Evolutionary conservation across 2,888 invertebrate genomes (phyloP), one percentile per base, ranked within the genome.

Genomic region (Agrilus cyanescens): DNA sequence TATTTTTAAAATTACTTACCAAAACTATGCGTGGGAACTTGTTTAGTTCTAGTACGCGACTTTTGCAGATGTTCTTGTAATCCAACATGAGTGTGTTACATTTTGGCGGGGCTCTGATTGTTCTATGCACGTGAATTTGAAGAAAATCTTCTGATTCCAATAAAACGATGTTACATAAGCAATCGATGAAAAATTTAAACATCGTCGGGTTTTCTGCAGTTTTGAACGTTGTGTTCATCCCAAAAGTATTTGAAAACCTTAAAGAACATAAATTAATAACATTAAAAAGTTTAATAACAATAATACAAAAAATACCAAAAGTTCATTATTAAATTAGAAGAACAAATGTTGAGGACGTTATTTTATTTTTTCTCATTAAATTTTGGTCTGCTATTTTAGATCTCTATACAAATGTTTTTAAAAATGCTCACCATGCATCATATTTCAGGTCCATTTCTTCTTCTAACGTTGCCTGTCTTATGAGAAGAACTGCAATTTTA

Each of bases 221-320:
- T 34, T 43, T 45, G 32, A 41, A 45, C n/a, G 37, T 43, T 33
- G 37, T 33, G 14, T 41, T 40, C 10, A 15, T 13, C n/a, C 47
- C 47, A 42, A 47, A 45, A 16, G 38, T 47, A 4, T 8, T 18
- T 13, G 45, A 38, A 37, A 43, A 45, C 47, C 47, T 47, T 25
- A 4, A 10, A 2, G 10, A 25, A 25, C 8, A 25, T 8, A 25
- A 10, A 25, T 10, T 10, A 25, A 25, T 25, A 10, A 25, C 2
- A 10, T 10, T 20, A 20, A 20, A 20, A 20, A 20, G 7, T 2
- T 20, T n/a, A n/a, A n/a, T n/a, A n/a, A n/a, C n/a, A n/a, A n/a
- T n/a, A n/a, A n/a, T n/a, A n/a, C n/a, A n/a, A n/a, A n/a, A n/a
- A n/a, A n/a, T n/a, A n/a, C n/a, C n/a, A n/a, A n/a, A n/a, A n/a